A percentile compares a stretch with the other conserved stretches of the same genome.
Conservation (phyloP, 2,113 vertebrate species). For the Arothron firmamentum region DNA sequence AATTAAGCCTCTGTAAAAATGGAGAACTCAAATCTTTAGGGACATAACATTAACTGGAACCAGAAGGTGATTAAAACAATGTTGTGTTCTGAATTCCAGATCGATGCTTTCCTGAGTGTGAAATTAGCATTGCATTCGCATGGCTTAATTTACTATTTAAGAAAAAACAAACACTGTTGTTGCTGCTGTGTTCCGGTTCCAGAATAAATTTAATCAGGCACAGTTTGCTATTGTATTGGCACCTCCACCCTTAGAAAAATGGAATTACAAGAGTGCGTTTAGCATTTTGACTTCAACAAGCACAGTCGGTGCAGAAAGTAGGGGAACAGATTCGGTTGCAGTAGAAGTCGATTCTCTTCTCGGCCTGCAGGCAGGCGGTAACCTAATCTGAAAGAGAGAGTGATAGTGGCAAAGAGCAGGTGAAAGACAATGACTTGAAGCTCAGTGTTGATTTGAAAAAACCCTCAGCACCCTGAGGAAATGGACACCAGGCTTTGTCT, state of each 20-base stretch:
- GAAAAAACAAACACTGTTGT: too few species aligned
- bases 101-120: not conserved
- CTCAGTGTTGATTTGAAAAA: constrained; percentile 56
- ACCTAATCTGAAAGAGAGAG: constrained; percentile 47
- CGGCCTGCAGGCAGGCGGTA: constrained; percentile 50
- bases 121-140: not conserved
- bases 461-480: constrained; percentile 52
- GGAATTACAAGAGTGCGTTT: not conserved
- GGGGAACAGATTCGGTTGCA: constrained; percentile 45
- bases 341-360: constrained; percentile 30
- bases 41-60: not conserved
- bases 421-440: constrained; percentile 55
- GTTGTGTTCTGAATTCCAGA: not conserved
- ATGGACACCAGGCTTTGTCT: constrained; percentile 72
- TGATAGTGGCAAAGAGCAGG: constrained; percentile 28
- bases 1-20: not conserved
- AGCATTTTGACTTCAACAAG: constrained; percentile 35
- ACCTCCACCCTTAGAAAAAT: not conserved
- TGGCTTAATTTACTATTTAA: too few species aligned
- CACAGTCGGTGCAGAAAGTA: constrained; percentile 46
- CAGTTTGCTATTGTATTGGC: not conserved
- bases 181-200: too few species aligned
- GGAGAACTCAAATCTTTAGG: not conserved
- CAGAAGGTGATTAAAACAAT: not conserved
- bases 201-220: not conserved